These are phyloP conservation scores for Okamejei kenojei DNA, from an alignment of 2,797 vertebrate species.

Conservation along the genomic window DNA sequence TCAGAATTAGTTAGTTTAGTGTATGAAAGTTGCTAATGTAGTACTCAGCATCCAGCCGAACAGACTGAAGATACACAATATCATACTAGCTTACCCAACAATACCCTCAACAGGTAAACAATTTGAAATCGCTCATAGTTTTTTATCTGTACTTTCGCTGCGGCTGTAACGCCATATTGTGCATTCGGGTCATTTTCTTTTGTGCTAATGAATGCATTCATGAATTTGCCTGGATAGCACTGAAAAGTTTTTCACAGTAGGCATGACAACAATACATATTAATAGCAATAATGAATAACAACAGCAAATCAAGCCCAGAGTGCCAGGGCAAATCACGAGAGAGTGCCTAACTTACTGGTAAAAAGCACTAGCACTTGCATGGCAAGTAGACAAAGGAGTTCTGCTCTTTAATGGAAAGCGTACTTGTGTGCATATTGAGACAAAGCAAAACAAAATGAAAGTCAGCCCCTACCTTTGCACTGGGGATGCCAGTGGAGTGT, in stretches of 20 bases:
- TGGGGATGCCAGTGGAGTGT: constrained; percentile 55
- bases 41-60: background rate
- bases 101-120: no score
- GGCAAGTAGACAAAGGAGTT: background rate
- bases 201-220: no score
- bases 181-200: no score
- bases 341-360: no score
- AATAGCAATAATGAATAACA: background rate
- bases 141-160: no score
- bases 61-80: background rate
- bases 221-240: no score
- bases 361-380: background rate
- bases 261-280: background rate
- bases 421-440: background rate
- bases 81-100: background rate
- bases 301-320: background rate
- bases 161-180: no score
- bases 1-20: background rate
- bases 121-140: no score
- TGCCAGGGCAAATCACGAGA: background rate
- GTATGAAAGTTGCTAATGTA: background rate
- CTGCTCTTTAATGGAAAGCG: background rate
- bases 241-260: no score
- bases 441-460: constrained; percentile 23
- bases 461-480: constrained; percentile 42